Conservation (phyloP, 1,140 invertebrate species). For the Drosophila auraria region DNA sequence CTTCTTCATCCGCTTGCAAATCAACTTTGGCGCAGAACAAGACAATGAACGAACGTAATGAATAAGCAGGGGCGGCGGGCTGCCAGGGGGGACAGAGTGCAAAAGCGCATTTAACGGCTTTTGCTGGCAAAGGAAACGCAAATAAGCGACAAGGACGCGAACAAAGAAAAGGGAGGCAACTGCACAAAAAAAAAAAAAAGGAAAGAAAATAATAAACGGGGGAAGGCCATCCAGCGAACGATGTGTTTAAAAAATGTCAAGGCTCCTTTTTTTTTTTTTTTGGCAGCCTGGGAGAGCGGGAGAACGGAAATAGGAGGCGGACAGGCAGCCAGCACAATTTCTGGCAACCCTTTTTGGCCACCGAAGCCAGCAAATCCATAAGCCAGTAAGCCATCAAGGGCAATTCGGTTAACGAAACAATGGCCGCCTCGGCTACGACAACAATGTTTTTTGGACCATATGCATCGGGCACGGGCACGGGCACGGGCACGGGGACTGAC, state of each 20-base stretch:
- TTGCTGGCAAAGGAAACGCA: conserved; percentile 51
- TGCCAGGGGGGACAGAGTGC: conserved; percentile 25
- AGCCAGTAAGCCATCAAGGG: conserved; percentile 52
- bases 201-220: background rate
- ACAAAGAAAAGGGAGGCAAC: conserved; percentile 35
- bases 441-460: conserved; percentile 25
- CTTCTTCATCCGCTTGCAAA: conserved; percentile 44
- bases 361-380: conserved; percentile 44
- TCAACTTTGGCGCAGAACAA: conserved; percentile 58
- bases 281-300: background rate
- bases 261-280: conserved; percentile 35
- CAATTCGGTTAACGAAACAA: conserved; percentile 60
- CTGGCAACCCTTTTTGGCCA: conserved; percentile 46
- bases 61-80: conserved; percentile 10
- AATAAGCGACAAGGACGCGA: conserved; percentile 72
- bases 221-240: conserved; percentile 43
- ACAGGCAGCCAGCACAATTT: conserved; percentile 18
- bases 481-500: too few species aligned
- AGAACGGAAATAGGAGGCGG: background rate
- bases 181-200: conserved; percentile 7
- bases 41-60: conserved; percentile 65
- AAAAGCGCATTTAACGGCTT: conserved; percentile 62
- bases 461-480: background rate
- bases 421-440: conserved; percentile 9
- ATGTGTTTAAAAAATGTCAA: conserved; percentile 74